Evolutionary conservation across 2,113 vertebrate genomes (phyloP).

Genomic region (Pseudonaja textilis): DNA sequence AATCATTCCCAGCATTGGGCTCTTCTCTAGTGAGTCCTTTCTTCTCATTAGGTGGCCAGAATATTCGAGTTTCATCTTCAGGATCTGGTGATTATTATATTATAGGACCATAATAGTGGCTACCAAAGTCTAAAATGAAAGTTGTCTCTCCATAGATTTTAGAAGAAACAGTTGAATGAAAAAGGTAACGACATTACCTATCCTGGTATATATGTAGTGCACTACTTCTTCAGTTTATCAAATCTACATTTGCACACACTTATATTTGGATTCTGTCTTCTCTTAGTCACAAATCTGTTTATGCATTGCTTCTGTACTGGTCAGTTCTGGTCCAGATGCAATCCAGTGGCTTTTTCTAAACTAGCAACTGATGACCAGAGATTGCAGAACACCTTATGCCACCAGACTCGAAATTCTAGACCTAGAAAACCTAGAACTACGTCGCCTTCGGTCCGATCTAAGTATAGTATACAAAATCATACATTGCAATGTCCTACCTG

Average conservation of each 20-base stretch:
- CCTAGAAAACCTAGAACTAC: no score
- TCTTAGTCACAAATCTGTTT: background rate
- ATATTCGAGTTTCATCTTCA: no score
- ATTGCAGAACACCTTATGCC: no score
- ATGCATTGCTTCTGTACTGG: background rate
- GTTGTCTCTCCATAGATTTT: background rate
- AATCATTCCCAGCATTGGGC: no score
- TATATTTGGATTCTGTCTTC: background rate
- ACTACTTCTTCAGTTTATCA: background rate
- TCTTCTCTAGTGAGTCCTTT: no score
- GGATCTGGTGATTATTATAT: no score
- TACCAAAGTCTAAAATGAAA: background rate
- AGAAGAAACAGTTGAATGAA: background rate
- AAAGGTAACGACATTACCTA: background rate
- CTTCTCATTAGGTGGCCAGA: no score
- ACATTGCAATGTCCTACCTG: no score
- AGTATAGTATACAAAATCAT: no score
- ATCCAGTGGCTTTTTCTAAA: background rate
- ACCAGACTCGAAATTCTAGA: no score
- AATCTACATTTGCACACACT: background rate
- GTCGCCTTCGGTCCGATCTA: no score
- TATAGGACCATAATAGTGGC: no score
- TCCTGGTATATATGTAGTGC: background rate
- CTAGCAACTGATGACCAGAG: background rate
- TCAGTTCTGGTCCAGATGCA: background rate